phyloP scores from a whole-genome alignment of 2,888 invertebrate genomes.

The Apodemia zela region DNA sequence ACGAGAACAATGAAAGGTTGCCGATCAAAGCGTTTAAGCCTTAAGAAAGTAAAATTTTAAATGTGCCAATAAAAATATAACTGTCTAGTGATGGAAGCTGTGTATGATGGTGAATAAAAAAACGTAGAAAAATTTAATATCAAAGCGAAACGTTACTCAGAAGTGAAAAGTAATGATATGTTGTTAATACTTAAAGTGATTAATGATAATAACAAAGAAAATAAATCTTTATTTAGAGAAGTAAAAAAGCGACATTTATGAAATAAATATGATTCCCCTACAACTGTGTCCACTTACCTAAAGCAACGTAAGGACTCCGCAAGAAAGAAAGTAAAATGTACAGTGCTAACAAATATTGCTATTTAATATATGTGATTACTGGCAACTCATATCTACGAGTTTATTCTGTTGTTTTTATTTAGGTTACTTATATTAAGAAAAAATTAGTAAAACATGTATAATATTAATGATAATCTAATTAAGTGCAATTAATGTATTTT shows the following conservation, averaged over 20 bases:
- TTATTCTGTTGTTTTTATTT: neutral
- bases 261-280: slow-evolving; percentile 51
- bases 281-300: slow-evolving; percentile 74
- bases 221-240: slow-evolving; percentile 42
- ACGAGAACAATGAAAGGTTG: neutral
- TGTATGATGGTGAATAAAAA: slow-evolving; percentile 47
- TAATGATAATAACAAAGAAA: slow-evolving; percentile 52
- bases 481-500: slow-evolving; percentile 2
- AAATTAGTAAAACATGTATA: neutral
- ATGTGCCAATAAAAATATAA: slow-evolving; percentile 39
- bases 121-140: slow-evolving; percentile 61
- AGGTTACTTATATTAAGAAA: neutral
- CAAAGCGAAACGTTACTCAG: slow-evolving; percentile 80
- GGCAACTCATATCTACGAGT: slow-evolving; percentile 37
- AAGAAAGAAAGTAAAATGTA: slow-evolving; percentile 79
- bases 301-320: slow-evolving; percentile 79
- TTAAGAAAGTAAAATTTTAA: slow-evolving; percentile 8
- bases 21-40: neutral
- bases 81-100: slow-evolving; percentile 51
- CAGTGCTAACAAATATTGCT: slow-evolving; percentile 70
- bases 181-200: slow-evolving; percentile 41
- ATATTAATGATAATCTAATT: neutral
- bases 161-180: slow-evolving; percentile 51
- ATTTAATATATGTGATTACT: slow-evolving; percentile 46
- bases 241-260: slow-evolving; percentile 60